Base-by-base conservation (phyloP, 2,113 vertebrate species). In the Phyllopteryx taeniolatus region DNA sequence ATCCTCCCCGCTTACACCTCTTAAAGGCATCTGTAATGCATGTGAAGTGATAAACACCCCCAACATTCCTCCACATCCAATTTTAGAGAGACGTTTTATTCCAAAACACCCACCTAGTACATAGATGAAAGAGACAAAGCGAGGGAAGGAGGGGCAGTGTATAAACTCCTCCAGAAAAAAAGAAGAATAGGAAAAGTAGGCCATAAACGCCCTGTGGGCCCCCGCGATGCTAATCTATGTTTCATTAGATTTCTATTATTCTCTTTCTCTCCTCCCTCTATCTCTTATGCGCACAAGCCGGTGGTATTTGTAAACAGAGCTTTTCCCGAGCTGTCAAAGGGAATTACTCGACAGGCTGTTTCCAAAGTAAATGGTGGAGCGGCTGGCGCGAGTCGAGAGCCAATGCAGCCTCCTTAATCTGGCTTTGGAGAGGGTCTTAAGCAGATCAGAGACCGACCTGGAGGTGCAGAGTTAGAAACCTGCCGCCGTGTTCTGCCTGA, bases 201-300 rank as follows among this genome's bases (percentile, higher is more conserved):
- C 89, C 93, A 91, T 84, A 88, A 88, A 91, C 63, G 83, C 90
- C 90, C 83, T 31, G 71, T 77, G 88, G 90, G 90, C 81, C 70
- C 67, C 68, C 0, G 71, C 66, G 80, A 92, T 91, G 83, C 87
- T 91, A 90, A 93, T 93, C 92, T 93, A 92, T 91, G 88, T 92
- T 91, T 93, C 84, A 91, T 92, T 91, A 86, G 79, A 89, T 89
- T 86, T 71, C 82, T 83, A 78, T 71, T 80, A 69, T 67, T 69
- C 71, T 74, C 67, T 15, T 68, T 68, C 60, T 66, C 61, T 60
- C 65, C 54, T 68, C 33, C 66, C 47, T 79, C 78, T 12, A 49
- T 79, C 82, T 67, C 70, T 11, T 17, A 13, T 49, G 12, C 35
- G 72, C 79, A 1, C 78, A 75, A 77, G 2, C 70, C 78, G 57